Evolutionary conservation across 2,888 invertebrate species (phyloP), one percentile per base, ranked within the genome.

Genomic region (Hylaea fasciaria): DNA sequence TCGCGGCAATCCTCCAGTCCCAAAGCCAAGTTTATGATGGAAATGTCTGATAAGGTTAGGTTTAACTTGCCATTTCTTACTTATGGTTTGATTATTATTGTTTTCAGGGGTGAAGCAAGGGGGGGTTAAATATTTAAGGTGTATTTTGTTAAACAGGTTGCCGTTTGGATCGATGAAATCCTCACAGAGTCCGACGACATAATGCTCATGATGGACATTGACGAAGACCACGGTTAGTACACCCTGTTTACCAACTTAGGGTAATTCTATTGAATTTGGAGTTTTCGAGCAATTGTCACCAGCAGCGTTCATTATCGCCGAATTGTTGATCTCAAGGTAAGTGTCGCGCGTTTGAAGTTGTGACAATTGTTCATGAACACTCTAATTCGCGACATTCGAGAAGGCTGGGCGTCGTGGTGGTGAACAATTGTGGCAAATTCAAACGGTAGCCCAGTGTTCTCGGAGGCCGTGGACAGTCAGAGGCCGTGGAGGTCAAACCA

Each of bases 181-280:
- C 78, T 92, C 12, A 70, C 78, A 16, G 92, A 92, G 64, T 87
- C 91, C 0, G 89, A 91, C 32, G 91, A 91, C 49, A 80, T 87
- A n/a, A 90, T 91, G 90, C 74, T 91, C 22, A 89, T 91, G 89
- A 91, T 91, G 91, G 92, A 92, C 74, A 85, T 83, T 57, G 92
- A 92, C 54, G 92, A 91, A 76, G 91, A 92, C 55, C 85, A 89
- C 10, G 92, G 92, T 92, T 73, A 82, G 80, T 62, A 29, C 1
- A 14, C 37, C 2, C 10, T n/a, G 13, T 28, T 5, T 5, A 28
- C 28, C 28, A 5, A 28, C 28, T 7, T 28, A 28, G 4, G 28
- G n/a, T n/a, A n/a, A n/a, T 35, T 13, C 29, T 44, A 17, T 41
- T 50, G 22, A 3, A 41, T 28, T 17, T 13, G 22, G 14, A 14